Conservation (phyloP, 53 echinoderm and acorn worm species). For the Echinarachnius parma region DNA sequence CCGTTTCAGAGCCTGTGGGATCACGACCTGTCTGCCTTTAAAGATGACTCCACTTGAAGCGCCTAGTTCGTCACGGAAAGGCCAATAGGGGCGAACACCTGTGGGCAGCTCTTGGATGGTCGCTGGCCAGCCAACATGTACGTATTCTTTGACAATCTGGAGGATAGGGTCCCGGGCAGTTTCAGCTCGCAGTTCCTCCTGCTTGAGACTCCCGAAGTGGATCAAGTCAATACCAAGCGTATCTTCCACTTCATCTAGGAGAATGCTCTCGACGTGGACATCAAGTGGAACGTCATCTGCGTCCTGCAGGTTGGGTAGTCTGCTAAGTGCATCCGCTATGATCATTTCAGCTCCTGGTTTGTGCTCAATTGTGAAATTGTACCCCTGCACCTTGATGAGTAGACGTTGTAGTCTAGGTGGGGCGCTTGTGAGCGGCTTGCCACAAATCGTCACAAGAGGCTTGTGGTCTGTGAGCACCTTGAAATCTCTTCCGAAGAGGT, state of each 20-base stretch:
- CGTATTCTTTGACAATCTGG: conserved; percentile 6
- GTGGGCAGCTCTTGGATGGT: conserved; percentile 41
- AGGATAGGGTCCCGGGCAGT: conserved; percentile 49
- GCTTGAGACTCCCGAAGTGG: conserved; percentile 34
- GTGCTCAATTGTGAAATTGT: conserved; percentile 43
- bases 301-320: conserved; percentile 41
- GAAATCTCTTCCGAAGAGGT: conserved; percentile 55
- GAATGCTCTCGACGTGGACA: conserved; percentile 2
- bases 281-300: conserved; percentile 31
- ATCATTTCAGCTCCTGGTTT: conserved; percentile 41
- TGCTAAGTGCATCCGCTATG: conserved; percentile 50
- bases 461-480: conserved; percentile 51
- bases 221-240: conserved; percentile 24
- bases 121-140: conserved; percentile 35
- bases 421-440: conserved; percentile 49
- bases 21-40: conserved; percentile 6
- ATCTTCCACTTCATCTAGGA: conserved; percentile 5
- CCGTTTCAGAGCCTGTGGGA: not conserved
- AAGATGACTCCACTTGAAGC: not conserved
- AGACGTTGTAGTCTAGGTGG: conserved; percentile 53
- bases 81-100: conserved; percentile 40
- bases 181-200: conserved; percentile 31
- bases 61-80: conserved; percentile 28
- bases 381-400: conserved; percentile 48
- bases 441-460: conserved; percentile 54